Percentiles rank a stretch among this genome's conserved stretches.
phyloP scores from a whole-genome alignment of 2,797 vertebrate genomes.

The Scomberomorus guttatus region DNA sequence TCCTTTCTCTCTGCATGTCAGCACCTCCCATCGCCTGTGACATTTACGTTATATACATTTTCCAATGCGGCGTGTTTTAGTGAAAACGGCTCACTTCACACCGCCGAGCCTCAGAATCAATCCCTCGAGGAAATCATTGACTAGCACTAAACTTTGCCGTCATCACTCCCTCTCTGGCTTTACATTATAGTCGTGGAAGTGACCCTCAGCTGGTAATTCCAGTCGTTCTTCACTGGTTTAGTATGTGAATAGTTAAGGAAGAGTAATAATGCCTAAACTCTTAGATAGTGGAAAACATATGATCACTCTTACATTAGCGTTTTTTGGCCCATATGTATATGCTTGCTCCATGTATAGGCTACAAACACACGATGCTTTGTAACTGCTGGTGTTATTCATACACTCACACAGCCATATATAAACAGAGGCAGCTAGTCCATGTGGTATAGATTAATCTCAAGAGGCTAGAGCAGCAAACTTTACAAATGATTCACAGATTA shows the following conservation, averaged over 20 bases:
- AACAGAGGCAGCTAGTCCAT: slow-evolving; percentile 51
- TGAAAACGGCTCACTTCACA: slow-evolving; percentile 72
- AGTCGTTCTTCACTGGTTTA: slow-evolving; percentile 50
- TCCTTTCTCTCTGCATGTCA: slow-evolving; percentile 82
- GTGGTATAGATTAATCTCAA: slow-evolving; percentile 48
- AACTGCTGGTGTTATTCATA: slow-evolving; percentile 53
- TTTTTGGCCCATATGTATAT: slow-evolving; percentile 17
- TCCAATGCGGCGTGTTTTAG: slow-evolving; percentile 63
- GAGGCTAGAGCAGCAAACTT: slow-evolving; percentile 39
- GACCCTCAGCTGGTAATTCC: slow-evolving; percentile 58
- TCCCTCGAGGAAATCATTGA: slow-evolving; percentile 76
- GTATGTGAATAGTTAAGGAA: slow-evolving; percentile 60
- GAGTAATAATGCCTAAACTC: slow-evolving; percentile 44
- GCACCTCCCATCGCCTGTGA: slow-evolving; percentile 80
- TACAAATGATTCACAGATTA: not conserved
- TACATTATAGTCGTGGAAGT: slow-evolving; percentile 48
- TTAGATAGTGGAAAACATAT: slow-evolving; percentile 40
- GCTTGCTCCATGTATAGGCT: slow-evolving; percentile 6
- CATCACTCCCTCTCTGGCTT: slow-evolving; percentile 64
- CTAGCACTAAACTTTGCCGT: slow-evolving; percentile 68
- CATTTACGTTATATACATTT: slow-evolving; percentile 83
- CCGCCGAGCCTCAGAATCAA: slow-evolving; percentile 43
- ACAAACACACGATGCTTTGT: slow-evolving; percentile 36
- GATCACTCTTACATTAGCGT: slow-evolving; percentile 24
- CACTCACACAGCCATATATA: slow-evolving; percentile 44